phyloP scores from a whole-genome alignment of 2,797 vertebrate genomes.

The Pseudocheirus occidentalis region DNA sequence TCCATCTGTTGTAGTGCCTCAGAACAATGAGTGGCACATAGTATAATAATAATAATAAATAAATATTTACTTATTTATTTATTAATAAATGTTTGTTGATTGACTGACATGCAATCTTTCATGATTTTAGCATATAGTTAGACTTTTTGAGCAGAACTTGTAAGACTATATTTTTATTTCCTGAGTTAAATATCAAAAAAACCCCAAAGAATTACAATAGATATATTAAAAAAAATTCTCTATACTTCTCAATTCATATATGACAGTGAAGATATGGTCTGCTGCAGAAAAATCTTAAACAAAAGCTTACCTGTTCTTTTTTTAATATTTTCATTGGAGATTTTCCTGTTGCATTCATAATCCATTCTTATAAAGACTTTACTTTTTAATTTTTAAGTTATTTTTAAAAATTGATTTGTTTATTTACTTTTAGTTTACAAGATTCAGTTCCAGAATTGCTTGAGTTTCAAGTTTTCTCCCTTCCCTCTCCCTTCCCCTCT shows the following conservation, averaged over 20 bases:
- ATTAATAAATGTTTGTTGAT: not conserved
- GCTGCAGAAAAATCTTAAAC: not conserved
- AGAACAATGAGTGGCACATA: not conserved
- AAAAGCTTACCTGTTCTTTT: not conserved
- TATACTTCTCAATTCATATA: not conserved
- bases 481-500: too few species aligned
- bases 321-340: not conserved
- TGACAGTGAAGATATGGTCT: not conserved
- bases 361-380: not conserved
- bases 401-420: too few species aligned
- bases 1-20: not conserved
- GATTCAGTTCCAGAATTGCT: too few species aligned
- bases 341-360: not conserved
- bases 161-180: not conserved
- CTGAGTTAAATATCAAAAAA: not conserved
- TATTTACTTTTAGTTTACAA: too few species aligned
- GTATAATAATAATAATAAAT: too few species aligned
- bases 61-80: too few species aligned
- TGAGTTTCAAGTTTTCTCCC: too few species aligned
- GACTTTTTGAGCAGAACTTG: not conserved
- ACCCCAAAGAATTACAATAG: not conserved
- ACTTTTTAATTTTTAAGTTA: not conserved
- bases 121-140: not conserved
- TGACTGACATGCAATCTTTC: not conserved
- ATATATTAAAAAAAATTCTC: not conserved